Conservation (phyloP, 1,140 invertebrate species). For the Mesaphorura yosii region DNA sequence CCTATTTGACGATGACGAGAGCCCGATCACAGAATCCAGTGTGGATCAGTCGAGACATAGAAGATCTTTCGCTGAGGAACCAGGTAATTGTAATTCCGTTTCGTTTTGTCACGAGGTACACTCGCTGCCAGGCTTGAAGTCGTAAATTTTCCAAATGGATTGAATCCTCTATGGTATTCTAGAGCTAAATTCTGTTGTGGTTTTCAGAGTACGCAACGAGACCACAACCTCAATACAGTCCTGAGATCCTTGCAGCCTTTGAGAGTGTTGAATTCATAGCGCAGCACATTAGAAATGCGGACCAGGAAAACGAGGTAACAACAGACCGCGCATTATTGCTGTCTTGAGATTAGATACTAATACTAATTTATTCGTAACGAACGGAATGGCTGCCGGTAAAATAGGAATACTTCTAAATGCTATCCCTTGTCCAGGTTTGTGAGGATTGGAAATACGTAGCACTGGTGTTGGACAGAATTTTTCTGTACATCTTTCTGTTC, state of each 20-base stretch:
- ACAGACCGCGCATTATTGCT: no score
- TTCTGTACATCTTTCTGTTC: slow-evolving; percentile 90
- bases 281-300: slow-evolving; percentile 89
- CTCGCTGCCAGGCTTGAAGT: no score
- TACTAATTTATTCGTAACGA: no score
- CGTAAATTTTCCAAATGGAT: no score
- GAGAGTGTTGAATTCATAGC: slow-evolving; percentile 92
- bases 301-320: slow-evolving; percentile 87
- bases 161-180: no score
- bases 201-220: slow-evolving; percentile 59
- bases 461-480: slow-evolving; percentile 93
- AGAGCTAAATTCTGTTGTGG: no score
- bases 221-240: slow-evolving; percentile 63
- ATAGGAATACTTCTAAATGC: no score
- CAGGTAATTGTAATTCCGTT: no score
- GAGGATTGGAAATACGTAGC: slow-evolving; percentile 99
- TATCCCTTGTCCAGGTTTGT: slow-evolving; percentile 55
- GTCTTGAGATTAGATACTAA: no score
- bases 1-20: slow-evolving; percentile 30
- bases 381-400: no score
- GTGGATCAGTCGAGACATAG: slow-evolving; percentile 31
- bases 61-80: slow-evolving; percentile 30
- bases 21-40: slow-evolving; percentile 29
- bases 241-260: slow-evolving; percentile 77
- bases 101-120: no score